Conservation (phyloP, 2,888 invertebrate genomes). For the Cotesia congregata region DNA sequence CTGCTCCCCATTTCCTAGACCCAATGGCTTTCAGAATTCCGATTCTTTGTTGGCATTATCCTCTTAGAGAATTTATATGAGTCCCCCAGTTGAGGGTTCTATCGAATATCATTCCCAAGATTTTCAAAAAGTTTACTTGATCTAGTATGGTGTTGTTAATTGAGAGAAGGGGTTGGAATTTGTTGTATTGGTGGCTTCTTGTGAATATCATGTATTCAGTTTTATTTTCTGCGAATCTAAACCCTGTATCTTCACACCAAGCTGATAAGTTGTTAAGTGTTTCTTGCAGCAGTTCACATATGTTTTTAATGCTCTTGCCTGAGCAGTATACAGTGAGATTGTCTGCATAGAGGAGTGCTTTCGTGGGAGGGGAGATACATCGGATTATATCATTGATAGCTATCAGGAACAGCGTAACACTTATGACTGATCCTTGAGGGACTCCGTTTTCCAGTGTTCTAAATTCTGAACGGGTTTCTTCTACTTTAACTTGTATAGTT, state of each 20-base stretch:
- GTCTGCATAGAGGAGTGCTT: slow-evolving; percentile 23
- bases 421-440: slow-evolving; percentile 34
- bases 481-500: slow-evolving; percentile 25
- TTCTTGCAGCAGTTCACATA: slow-evolving; percentile 17
- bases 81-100: slow-evolving; percentile 36
- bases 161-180: not conserved
- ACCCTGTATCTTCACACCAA: slow-evolving; percentile 23
- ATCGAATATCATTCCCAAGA: slow-evolving; percentile 40
- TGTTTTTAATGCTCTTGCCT: slow-evolving; percentile 24
- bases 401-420: slow-evolving; percentile 27
- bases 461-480: not conserved
- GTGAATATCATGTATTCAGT: slow-evolving; percentile 11
- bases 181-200: not conserved
- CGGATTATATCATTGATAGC: slow-evolving; percentile 31
- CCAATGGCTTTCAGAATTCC: slow-evolving; percentile 35
- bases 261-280: slow-evolving; percentile 12
- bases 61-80: slow-evolving; percentile 35
- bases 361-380: not conserved
- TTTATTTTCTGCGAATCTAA: slow-evolving; percentile 34
- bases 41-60: slow-evolving; percentile 17
- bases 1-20: slow-evolving; percentile 37
- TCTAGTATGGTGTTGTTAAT: not conserved
- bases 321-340: slow-evolving; percentile 31
- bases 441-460: slow-evolving; percentile 18
- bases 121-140: slow-evolving; percentile 13